Base-by-base conservation (phyloP, 2,888 invertebrate genomes). In the Andricus curvator region DNA sequence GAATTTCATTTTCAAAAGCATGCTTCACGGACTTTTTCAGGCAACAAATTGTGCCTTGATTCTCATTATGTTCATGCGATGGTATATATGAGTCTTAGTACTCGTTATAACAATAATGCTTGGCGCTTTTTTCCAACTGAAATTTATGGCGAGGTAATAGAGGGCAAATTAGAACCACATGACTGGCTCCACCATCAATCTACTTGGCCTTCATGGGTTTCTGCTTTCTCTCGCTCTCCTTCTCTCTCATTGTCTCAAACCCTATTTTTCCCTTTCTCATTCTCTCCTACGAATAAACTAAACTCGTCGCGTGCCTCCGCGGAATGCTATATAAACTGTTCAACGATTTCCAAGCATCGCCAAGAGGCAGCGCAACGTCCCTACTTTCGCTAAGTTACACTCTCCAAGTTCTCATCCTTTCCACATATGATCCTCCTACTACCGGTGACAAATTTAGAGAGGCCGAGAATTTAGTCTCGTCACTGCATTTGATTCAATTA, bases 131-230 rank as follows among this genome's bases (percentile, higher is more conserved):
- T 87, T 84, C 80, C 78, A 70, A 74, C 65, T 77, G 80, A 85
- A 88, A 89, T 89, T 89, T 88, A 89, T 88, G 87, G 87, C 85
- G 84, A 85, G 87, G 84, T 89, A 89, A 89, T 89, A 86, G 88
- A 88, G 86, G 87, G 88, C 87, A 88, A 89, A 89, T 89, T 89
- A 88, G 88, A 88, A 88, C 84, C 88, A 88, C 89, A 89, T 87
- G 88, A 88, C 88, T 84, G 86, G 86, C 84, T 85, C 74, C 81
- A 80, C 89, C 88, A 88, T 88, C 86, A 88, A 88, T 88, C 89
- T 88, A 86, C 79, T 78, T 82, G 79, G 65, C 81, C 48, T 67
- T 78, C 74, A 74, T 77, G 82, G 33, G 74, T 77, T 77, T 15
- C 66, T 56, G 20, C 64, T 64, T 62, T 62, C 62, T 79, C 65